Evolutionary conservation across 2,888 invertebrate genomes (phyloP), one percentile per base, ranked within the genome.

Genomic region (Stenchaetothrips biformis): DNA sequence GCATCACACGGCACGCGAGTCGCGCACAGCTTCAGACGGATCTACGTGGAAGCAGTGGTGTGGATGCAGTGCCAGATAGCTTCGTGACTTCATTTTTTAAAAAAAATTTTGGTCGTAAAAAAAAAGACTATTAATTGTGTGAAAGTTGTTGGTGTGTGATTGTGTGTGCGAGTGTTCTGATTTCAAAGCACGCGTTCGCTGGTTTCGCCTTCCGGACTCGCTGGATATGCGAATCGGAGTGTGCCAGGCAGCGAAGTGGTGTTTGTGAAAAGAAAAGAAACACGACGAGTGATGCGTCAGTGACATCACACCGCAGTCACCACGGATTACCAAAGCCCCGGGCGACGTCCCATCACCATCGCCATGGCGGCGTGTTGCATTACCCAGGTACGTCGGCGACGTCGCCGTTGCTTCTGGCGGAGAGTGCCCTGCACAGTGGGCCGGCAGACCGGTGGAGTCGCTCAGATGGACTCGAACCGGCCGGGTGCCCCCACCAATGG

Each of bases 321-420:
- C 67, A 74, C 67, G 67, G 67, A 74, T 74, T 74, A 74, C 67
- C 67, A 7, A 2, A 7, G 11, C 21, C 25, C 25, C 21, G 25
- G 7, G 11, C 21, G 67, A 21, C 67, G 25, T 21, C 21, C 21
- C 25, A 25, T 74, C 21, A 2, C 18, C 59, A 59, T 59, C 59
- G 13, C 67, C 67, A 74, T 74, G 67, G 67, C 67, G 21, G 67
- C 67, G 21, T 74, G 67, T 25, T 74, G 67, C 25, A 74, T 74
- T 21, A 74, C 67, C 25, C 67, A 74, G 67, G 67, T 74, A 21
- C 53, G 53, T 53, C 16, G 53, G 0, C 18, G 53, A 4, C 53
- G 53, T 8, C n/a, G n/a, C n/a, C n/a, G n/a, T n/a, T n/a, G n/a
- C n/a, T n/a, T n/a, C n/a, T n/a, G n/a, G n/a, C n/a, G n/a, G n/a